Percentiles rank a stretch among this genome's conserved stretches.
Conservation (phyloP, 2,113 vertebrate species). For the Chaetops frenatus region DNA sequence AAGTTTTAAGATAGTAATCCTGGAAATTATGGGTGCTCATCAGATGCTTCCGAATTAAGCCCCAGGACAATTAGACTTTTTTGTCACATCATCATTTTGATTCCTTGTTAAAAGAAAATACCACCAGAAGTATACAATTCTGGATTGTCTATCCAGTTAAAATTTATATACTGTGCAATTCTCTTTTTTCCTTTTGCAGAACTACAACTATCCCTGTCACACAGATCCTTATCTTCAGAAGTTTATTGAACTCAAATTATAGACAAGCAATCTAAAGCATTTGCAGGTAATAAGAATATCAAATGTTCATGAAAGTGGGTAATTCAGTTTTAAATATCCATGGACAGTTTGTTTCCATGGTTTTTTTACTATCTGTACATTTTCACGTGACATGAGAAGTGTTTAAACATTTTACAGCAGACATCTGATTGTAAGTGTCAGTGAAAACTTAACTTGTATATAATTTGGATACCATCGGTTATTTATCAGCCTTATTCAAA, state of each 20-base stretch:
- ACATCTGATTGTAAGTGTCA: not conserved
- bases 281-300: conserved; percentile 26
- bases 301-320: conserved; percentile 32
- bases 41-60: not conserved
- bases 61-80: not conserved
- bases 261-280: not conserved
- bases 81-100: not conserved
- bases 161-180: not conserved
- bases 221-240: not conserved
- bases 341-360: not conserved
- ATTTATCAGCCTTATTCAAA: not conserved
- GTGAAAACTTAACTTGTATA: not conserved
- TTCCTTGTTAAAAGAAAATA: not conserved
- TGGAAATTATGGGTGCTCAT: not conserved
- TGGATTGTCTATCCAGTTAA: not conserved
- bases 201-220: not conserved
- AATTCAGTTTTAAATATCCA: conserved; percentile 40
- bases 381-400: not conserved
- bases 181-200: not conserved
- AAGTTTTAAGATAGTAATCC: not conserved
- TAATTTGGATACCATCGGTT: not conserved
- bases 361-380: not conserved
- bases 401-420: not conserved
- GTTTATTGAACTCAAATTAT: conserved; percentile 9
- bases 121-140: not conserved